A percentile compares a stretch with the other conserved stretches of the same genome.
Conservation (phyloP, 2,888 invertebrate genomes). For the Drosophila affinis region DNA sequence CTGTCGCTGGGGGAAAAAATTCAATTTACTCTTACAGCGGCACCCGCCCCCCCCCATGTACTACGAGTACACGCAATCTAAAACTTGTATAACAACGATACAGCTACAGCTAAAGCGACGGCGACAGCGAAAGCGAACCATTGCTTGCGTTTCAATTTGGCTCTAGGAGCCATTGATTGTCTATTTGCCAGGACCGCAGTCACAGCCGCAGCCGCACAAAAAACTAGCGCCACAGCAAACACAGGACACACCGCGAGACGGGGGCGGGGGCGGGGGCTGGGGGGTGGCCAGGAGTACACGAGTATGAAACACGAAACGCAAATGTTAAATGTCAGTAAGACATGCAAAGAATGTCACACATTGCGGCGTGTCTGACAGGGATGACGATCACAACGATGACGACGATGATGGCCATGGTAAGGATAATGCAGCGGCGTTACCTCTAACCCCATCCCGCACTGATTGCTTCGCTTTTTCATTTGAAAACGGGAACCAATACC, state of each 20-base stretch:
- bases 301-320: constrained; percentile 73
- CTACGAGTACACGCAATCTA: constrained; percentile 58
- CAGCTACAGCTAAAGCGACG: not conserved
- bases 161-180: constrained; percentile 50
- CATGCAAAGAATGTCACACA: constrained; percentile 75
- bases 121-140: constrained; percentile 22
- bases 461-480: constrained; percentile 23
- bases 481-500: not conserved
- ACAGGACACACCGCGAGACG: constrained; percentile 32
- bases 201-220: not conserved
- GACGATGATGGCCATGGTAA: constrained; percentile 10
- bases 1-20: constrained; percentile 41
- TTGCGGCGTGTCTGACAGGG: constrained; percentile 55
- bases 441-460: constrained; percentile 11
- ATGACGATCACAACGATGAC: not conserved
- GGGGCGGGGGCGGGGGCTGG: no score
- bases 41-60: not conserved
- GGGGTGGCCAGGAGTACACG: no score
- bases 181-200: constrained; percentile 35
- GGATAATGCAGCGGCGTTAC: constrained; percentile 30
- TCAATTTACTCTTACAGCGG: constrained; percentile 29
- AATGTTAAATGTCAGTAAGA: constrained; percentile 77
- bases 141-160: constrained; percentile 67
- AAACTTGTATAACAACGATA: constrained; percentile 59
- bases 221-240: constrained; percentile 36